These are phyloP conservation scores for Notothenia coriiceps DNA, from an alignment of 2,113 vertebrate species.

Conservation along the genomic window DNA sequence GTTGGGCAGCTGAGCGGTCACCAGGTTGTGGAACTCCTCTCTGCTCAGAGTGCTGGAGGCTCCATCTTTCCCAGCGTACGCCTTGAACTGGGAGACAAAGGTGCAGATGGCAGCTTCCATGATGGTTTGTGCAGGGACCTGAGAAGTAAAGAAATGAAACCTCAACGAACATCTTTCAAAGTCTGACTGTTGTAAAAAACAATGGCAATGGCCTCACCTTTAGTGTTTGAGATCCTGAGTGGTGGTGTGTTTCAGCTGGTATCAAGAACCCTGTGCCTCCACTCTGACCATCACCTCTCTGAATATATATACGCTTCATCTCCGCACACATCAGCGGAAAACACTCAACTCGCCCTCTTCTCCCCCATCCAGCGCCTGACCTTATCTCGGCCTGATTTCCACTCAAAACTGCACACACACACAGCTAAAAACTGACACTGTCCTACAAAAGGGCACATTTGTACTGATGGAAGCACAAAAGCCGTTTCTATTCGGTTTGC, in stretches of 20 bases:
- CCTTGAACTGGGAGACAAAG: slow-evolving; percentile 81
- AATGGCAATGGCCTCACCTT: slow-evolving; percentile 52
- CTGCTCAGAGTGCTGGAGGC: slow-evolving; percentile 81
- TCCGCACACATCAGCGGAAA: slow-evolving; percentile 84
- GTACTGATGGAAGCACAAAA: slow-evolving; percentile 68
- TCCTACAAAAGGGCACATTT: slow-evolving; percentile 51
- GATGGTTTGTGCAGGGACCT: slow-evolving; percentile 23
- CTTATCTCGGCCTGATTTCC: slow-evolving; percentile 58
- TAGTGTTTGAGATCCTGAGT: slow-evolving; percentile 5
- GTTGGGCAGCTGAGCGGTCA: slow-evolving; percentile 79
- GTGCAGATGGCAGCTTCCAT: slow-evolving; percentile 84
- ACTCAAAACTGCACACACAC: slow-evolving; percentile 27
- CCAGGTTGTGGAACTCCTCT: slow-evolving; percentile 80
- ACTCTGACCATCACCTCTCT: slow-evolving; percentile 22
- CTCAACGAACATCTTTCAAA: not conserved
- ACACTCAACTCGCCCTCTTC: slow-evolving; percentile 43
- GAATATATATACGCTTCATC: slow-evolving; percentile 68
- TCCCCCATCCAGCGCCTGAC: slow-evolving; percentile 43
- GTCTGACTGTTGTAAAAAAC: not conserved
- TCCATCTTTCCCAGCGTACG: slow-evolving; percentile 77
- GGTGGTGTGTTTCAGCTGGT: slow-evolving; percentile 8
- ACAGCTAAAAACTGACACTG: slow-evolving; percentile 22
- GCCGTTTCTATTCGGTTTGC: slow-evolving; percentile 33
- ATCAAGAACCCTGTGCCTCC: slow-evolving; percentile 18
- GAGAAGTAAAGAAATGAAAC: not conserved